Evolutionary conservation across 2,888 invertebrate genomes (phyloP).

Genomic region (Sesia bembeciformis): DNA sequence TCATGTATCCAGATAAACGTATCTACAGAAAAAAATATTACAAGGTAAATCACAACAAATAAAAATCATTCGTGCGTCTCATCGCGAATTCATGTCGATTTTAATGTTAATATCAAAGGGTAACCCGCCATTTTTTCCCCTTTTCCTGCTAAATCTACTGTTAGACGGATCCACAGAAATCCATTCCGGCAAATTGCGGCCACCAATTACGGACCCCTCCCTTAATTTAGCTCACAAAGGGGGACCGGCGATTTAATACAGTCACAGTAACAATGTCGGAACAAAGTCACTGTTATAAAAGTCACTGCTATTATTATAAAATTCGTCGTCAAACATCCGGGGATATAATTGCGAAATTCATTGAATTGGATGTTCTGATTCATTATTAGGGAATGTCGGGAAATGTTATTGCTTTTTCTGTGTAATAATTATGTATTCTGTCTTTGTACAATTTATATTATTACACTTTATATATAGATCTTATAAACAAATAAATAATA

Average conservation of each 20-base stretch:
- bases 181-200: constrained; percentile 2
- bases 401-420: neutral
- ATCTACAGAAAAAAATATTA: too few relatives aligned
- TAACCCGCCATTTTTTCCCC: neutral
- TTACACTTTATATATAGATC: too few relatives aligned
- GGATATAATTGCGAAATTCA: neutral
- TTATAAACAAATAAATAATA: too few relatives aligned
- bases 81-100: too few relatives aligned
- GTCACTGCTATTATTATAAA: neutral
- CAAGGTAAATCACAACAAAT: too few relatives aligned
- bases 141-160: neutral
- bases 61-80: too few relatives aligned
- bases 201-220: constrained; percentile 3
- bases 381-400: neutral
- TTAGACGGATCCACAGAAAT: constrained; percentile 1
- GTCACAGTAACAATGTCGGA: neutral
- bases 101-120: neutral
- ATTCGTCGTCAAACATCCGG: neutral
- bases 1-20: too few relatives aligned
- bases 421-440: too few relatives aligned
- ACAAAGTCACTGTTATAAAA: neutral
- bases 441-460: too few relatives aligned
- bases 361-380: neutral
- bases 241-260: constrained; percentile 1
- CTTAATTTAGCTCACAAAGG: constrained; percentile 4